phyloP scores from a whole-genome alignment of 2,113 vertebrate genomes.

The Notechis scutatus region DNA sequence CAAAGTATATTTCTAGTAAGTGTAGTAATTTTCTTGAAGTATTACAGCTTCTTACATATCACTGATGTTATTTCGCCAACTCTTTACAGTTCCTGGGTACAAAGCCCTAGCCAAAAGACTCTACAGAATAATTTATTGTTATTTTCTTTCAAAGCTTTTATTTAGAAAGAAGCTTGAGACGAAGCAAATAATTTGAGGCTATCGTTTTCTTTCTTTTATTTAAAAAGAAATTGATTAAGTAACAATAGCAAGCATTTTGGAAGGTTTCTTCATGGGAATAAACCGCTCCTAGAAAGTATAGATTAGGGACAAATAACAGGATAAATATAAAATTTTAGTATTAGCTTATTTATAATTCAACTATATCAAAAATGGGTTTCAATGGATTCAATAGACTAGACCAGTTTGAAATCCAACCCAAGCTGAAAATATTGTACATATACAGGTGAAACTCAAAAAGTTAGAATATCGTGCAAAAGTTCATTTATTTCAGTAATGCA shows the following conservation, averaged over 20 bases:
- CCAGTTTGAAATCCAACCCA: neutral
- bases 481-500: too few relatives aligned
- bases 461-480: too few relatives aligned
- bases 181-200: neutral
- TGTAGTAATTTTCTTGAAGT: conserved; percentile 41
- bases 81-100: neutral
- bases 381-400: neutral
- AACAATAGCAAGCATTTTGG: neutral
- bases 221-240: neutral
- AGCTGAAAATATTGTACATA: neutral
- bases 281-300: neutral
- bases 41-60: conserved; percentile 43
- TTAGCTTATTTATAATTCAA: conserved; percentile 9
- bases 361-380: neutral
- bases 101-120: neutral
- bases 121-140: neutral
- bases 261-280: neutral
- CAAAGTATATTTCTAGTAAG: conserved; percentile 65
- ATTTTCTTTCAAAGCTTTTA: neutral
- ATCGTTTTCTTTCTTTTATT: neutral
- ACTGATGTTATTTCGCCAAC: neutral
- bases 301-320: conserved; percentile 9
- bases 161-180: neutral
- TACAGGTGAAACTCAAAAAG: too few relatives aligned
- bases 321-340: neutral